Base-by-base conservation (phyloP, 2,113 vertebrate genomes). In the Ageneiosus marmoratus region DNA sequence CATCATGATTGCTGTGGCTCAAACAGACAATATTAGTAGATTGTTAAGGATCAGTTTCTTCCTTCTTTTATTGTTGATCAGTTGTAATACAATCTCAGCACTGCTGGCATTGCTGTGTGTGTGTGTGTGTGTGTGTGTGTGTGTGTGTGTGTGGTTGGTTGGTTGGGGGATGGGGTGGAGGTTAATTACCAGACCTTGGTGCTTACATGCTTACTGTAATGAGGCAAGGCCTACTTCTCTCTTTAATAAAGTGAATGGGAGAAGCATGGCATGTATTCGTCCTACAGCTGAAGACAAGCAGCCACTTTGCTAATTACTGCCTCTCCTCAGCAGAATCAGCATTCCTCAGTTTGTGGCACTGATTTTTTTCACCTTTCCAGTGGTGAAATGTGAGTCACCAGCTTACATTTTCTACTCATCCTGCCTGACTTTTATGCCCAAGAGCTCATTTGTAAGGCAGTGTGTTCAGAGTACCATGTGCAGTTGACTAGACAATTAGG, bases 271-370 rank as follows among this genome's bases (percentile, higher is more conserved):
- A 80, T 80, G 82, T 82, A 88, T 88, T 84, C 85, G 77, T 76
- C 46, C 44, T 73, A 62, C 70, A 78, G 69, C 32, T 70, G 84
- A 77, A 83, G 86, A 88, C 76, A 81, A 84, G 83, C 77, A 83
- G 86, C 83, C 85, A 90, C 88, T 91, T 92, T 85, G 87, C 87
- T 91, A 90, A 92, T 93, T 91, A 91, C 37, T 44, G 5, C 9
- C 29, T 65, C 72, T 83, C 9, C 44, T 86, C 88, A 85, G 56
- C 79, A 69, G 80, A 84, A 85, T 90, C 89, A 81, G 90, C 86
- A 56, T 87, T 91, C 88, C 89, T 90, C 86, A 90, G 87, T 69
- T 69, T 82, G 74, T 86, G 11, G 29, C 18, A 24, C 44, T 24
- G 8, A 18, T n/a, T 50, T 50, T 74, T 74, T 51, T 16, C 37